Evolutionary conservation across 2,888 invertebrate species (phyloP).

Genomic region (Steinernema scapterisci): DNA sequence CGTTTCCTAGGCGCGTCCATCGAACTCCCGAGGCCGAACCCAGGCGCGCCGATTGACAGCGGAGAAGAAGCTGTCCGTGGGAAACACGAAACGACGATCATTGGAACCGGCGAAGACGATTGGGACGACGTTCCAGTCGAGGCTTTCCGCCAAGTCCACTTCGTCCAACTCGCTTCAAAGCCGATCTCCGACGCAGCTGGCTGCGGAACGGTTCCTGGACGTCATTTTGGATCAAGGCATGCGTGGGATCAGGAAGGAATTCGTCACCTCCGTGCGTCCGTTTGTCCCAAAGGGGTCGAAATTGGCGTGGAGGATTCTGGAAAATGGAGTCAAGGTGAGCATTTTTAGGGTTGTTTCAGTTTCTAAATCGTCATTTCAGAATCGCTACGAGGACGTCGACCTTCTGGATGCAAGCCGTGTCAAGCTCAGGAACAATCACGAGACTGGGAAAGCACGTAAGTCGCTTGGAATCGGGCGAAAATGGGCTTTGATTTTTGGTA

Average conservation of each 20-base stretch:
- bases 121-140: not conserved
- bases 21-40: not conserved
- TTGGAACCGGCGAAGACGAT: not conserved
- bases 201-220: slow-evolving; percentile 30
- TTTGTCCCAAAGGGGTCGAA: slow-evolving; percentile 23
- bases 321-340: not conserved
- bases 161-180: not conserved
- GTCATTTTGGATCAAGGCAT: not conserved
- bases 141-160: not conserved
- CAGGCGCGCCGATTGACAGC: not conserved
- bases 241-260: slow-evolving; percentile 38
- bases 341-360: no score
- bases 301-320: not conserved
- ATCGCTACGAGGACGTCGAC: slow-evolving; percentile 41
- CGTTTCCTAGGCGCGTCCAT: not conserved
- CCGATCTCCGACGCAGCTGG: slow-evolving; percentile 16
- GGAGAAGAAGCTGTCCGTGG: not conserved
- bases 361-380: no score
- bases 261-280: slow-evolving; percentile 21
- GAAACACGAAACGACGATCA: not conserved
- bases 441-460: slow-evolving; percentile 33
- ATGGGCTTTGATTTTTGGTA: no score
- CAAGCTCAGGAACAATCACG: slow-evolving; percentile 33
- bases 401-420: slow-evolving; percentile 43
- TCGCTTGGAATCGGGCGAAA: no score